These are phyloP conservation scores for Percopsis transmontana DNA, from an alignment of 2,113 vertebrate genomes.

Conservation along the genomic window DNA sequence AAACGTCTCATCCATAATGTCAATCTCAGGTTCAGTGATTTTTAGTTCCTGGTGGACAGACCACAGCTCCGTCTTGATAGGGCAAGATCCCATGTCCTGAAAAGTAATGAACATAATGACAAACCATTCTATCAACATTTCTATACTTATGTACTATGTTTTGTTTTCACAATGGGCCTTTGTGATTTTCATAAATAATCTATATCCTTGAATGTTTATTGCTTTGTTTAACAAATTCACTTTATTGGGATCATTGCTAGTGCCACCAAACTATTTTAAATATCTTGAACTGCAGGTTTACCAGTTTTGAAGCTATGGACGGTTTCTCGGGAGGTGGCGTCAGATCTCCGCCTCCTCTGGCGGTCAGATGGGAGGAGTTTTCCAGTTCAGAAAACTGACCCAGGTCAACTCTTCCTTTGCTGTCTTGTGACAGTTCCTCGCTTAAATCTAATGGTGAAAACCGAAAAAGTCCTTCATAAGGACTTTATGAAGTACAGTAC, in stretches of 20 bases:
- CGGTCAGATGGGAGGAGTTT: conserved; percentile 21
- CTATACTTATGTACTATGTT: too few species aligned
- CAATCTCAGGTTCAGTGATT: conserved; percentile 87
- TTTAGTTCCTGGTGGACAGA: conserved; percentile 85
- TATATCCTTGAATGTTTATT: too few species aligned
- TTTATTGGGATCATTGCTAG: too few species aligned
- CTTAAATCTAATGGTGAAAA: conserved; percentile 38
- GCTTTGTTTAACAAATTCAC: too few species aligned
- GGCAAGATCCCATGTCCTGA: conserved; percentile 73
- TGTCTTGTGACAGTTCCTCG: conserved; percentile 36
- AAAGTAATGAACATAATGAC: conserved; percentile 18
- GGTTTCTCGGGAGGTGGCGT: conserved; percentile 59
- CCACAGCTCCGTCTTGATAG: conserved; percentile 70
- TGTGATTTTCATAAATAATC: too few species aligned
- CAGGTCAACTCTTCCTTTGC: conserved; percentile 25
- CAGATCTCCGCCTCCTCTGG: conserved; percentile 39
- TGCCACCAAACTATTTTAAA: too few species aligned
- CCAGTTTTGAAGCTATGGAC: conserved; percentile 52
- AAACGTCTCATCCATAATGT: conserved; percentile 58
- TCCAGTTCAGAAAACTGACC: conserved; percentile 46
- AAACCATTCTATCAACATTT: conserved; percentile 4
- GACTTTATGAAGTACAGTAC: background rate
- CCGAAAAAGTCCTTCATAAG: background rate
- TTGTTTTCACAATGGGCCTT: too few species aligned
- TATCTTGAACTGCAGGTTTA: conserved; percentile 30